phyloP scores from a whole-genome alignment of 2,797 vertebrate genomes.

The Tadarida brasiliensis region DNA sequence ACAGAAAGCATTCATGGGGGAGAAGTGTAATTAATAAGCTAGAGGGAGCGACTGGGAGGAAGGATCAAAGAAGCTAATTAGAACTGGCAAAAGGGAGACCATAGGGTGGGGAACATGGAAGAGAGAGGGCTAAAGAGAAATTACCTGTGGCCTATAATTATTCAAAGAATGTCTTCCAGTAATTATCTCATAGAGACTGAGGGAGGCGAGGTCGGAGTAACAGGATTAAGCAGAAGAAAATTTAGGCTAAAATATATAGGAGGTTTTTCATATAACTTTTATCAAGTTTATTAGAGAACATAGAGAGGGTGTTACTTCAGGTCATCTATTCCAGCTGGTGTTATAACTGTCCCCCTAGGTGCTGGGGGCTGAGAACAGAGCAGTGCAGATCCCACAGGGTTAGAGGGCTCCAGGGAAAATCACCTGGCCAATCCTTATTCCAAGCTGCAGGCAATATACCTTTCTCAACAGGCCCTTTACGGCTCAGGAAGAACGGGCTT shows the following conservation, averaged over 20 bases:
- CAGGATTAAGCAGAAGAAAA: constrained; percentile 72
- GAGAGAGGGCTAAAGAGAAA: constrained; percentile 66
- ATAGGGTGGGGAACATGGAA: constrained; percentile 23
- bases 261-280: constrained; percentile 50
- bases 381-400: not conserved
- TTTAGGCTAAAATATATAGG: constrained; percentile 62
- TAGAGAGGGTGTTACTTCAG: not conserved
- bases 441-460: not conserved
- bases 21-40: constrained; percentile 74
- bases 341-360: not conserved
- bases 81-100: constrained; percentile 67
- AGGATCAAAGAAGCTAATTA: constrained; percentile 76
- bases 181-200: constrained; percentile 65
- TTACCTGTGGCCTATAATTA: constrained; percentile 62
- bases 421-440: not conserved
- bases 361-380: not conserved
- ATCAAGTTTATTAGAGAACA: constrained; percentile 9
- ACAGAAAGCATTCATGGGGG: constrained; percentile 11
- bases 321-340: not conserved
- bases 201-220: constrained; percentile 46
- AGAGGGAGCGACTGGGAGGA: constrained; percentile 44
- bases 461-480: not conserved
- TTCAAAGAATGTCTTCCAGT: constrained; percentile 58
- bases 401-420: not conserved
- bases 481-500: not conserved